Conservation (phyloP, 2,888 invertebrate species). For the Aphidius colemani region DNA sequence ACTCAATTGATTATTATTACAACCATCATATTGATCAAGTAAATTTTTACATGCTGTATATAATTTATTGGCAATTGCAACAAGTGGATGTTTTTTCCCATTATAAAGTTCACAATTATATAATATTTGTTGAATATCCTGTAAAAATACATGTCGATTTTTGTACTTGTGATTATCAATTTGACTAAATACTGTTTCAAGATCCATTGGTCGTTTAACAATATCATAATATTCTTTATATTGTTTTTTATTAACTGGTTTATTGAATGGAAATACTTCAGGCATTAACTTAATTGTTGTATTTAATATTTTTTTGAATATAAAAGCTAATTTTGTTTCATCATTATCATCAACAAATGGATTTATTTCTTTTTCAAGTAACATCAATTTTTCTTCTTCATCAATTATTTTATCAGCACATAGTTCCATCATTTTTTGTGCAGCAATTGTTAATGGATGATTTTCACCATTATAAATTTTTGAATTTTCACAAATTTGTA, state of each 20-base stretch:
- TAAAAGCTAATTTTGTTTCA: slow-evolving; percentile 91
- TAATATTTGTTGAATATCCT: slow-evolving; percentile 86
- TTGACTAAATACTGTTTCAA: slow-evolving; percentile 88
- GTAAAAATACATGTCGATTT: slow-evolving; percentile 82
- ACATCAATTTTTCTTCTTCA: slow-evolving; percentile 93
- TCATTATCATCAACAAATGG: slow-evolving; percentile 97
- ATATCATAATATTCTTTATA: slow-evolving; percentile 94
- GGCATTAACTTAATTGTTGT: slow-evolving; percentile 85
- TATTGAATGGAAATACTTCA: slow-evolving; percentile 95
- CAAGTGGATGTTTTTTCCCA: slow-evolving; percentile 85
- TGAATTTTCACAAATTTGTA: slow-evolving; percentile 95
- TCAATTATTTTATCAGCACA: slow-evolving; percentile 87
- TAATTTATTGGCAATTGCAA: slow-evolving; percentile 82
- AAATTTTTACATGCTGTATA: slow-evolving; percentile 74
- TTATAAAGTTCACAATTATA: slow-evolving; percentile 91
- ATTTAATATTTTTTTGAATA: slow-evolving; percentile 86
- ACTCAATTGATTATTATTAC: slow-evolving; percentile 63
- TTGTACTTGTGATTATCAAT: slow-evolving; percentile 91
- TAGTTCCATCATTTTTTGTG: slow-evolving; percentile 84
- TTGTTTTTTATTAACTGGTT: slow-evolving; percentile 95
- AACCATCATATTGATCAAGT: slow-evolving; percentile 83
- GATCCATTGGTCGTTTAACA: slow-evolving; percentile 93
- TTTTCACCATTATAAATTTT: slow-evolving; percentile 87
- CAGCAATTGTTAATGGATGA: slow-evolving; percentile 82
- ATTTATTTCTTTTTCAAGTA: slow-evolving; percentile 96